Evolutionary conservation across 1,140 invertebrate species (phyloP).

Genomic region (Micrasema minimum): DNA sequence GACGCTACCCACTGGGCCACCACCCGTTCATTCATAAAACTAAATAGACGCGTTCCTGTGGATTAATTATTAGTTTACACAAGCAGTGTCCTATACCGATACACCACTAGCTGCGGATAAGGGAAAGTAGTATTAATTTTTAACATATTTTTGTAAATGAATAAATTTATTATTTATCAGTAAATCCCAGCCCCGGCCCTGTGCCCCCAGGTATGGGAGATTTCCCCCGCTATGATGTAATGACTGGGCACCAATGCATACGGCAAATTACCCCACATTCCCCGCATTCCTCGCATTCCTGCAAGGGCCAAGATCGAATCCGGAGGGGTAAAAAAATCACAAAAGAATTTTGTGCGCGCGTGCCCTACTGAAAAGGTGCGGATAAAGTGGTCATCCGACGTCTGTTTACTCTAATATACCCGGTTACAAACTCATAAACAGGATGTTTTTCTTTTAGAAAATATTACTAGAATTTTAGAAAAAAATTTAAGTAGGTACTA

Average conservation of each 20-base stretch:
- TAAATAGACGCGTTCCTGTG: too few relatives aligned
- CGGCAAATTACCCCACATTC: slow-evolving; percentile 41
- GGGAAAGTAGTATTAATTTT: too few relatives aligned
- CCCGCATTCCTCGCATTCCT: slow-evolving; percentile 22
- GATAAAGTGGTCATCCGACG: background rate
- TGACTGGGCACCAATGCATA: slow-evolving; percentile 4
- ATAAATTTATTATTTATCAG: too few relatives aligned
- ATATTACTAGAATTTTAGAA: background rate
- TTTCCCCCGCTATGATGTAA: slow-evolving; percentile 37
- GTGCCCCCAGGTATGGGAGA: slow-evolving; percentile 21
- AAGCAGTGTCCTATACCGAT: too few relatives aligned
- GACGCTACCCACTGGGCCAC: too few relatives aligned
- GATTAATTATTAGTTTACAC: too few relatives aligned
- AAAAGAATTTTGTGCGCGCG: slow-evolving; percentile 26
- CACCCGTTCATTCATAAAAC: too few relatives aligned
- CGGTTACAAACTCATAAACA: background rate
- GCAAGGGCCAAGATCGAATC: background rate
- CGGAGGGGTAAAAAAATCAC: slow-evolving; percentile 8
- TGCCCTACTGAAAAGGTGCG: background rate
- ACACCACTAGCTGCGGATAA: too few relatives aligned
- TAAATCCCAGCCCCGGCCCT: too few relatives aligned
- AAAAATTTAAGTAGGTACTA: background rate
- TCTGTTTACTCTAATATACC: background rate
- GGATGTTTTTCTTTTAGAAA: background rate
- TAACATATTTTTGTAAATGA: too few relatives aligned